phyloP scores from a whole-genome alignment of 1,140 invertebrate species.

The Anastrepha obliqua region DNA sequence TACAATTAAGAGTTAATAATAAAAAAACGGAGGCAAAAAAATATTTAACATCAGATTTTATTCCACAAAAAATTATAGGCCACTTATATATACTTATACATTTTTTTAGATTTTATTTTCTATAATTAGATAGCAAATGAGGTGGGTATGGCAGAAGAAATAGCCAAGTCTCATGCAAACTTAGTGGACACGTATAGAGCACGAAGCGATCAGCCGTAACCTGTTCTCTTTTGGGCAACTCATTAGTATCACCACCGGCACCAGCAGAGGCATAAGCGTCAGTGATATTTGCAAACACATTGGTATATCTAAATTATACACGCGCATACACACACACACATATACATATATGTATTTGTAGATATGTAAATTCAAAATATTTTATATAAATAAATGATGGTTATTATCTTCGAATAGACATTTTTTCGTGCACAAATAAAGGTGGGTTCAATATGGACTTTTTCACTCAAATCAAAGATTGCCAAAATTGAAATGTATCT shows the following conservation, averaged over 20 bases:
- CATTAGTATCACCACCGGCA: background rate
- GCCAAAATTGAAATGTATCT: background rate
- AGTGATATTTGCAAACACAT: no score
- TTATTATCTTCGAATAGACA: background rate
- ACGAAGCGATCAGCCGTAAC: background rate
- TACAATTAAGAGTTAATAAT: no score
- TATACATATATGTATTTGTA: background rate
- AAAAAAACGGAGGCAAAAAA: no score
- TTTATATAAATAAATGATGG: background rate
- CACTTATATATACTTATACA: no score
- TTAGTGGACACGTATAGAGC: background rate
- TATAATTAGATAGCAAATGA: background rate
- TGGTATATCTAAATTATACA: background rate
- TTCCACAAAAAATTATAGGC: no score
- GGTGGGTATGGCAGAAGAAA: background rate
- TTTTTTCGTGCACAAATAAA: background rate
- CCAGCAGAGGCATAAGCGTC: background rate
- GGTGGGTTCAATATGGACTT: background rate
- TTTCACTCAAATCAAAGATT: background rate
- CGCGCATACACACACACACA: no score
- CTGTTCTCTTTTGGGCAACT: background rate
- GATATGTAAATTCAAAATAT: no score
- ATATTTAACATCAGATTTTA: no score
- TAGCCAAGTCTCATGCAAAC: background rate
- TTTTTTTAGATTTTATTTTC: background rate